Percentiles rank a stretch among this genome's conserved stretches.
phyloP scores from a whole-genome alignment of 2,888 invertebrate genomes.

The Onchidella celtica region DNA sequence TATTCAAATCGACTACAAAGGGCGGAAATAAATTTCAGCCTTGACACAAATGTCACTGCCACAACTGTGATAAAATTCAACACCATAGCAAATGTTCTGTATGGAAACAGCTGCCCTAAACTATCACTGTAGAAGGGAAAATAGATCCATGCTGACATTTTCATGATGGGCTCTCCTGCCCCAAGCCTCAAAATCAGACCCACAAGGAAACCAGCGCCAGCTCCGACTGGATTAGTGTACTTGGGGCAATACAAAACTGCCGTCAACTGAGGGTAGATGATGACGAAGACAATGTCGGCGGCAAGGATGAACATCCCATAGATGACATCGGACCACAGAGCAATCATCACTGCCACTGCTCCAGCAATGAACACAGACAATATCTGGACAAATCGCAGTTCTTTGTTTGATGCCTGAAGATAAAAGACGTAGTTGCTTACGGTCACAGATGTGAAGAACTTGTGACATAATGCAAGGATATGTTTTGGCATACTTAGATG shows the following conservation, averaged over 20 bases:
- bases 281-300: slow-evolving; percentile 71
- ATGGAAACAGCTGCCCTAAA: slow-evolving; percentile 92
- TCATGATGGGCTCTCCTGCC: slow-evolving; percentile 93
- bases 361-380: slow-evolving; percentile 59
- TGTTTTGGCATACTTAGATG: too few relatives aligned
- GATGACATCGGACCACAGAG: slow-evolving; percentile 59
- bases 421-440: too few relatives aligned
- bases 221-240: slow-evolving; percentile 63
- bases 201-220: slow-evolving; percentile 50
- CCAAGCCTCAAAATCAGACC: slow-evolving; percentile 50
- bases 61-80: slow-evolving; percentile 82
- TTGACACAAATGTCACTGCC: slow-evolving; percentile 54
- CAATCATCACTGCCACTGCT: slow-evolving; percentile 54
- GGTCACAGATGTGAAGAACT: too few relatives aligned
- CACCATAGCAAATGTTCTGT: slow-evolving; percentile 95
- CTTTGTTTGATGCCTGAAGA: slow-evolving; percentile 43
- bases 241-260: slow-evolving; percentile 56
- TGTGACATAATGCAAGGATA: too few relatives aligned
- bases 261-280: slow-evolving; percentile 70
- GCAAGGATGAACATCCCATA: slow-evolving; percentile 66
- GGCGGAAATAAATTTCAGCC: neutral
- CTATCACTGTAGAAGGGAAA: slow-evolving; percentile 84
- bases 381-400: slow-evolving; percentile 61
- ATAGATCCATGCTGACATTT: slow-evolving; percentile 90
- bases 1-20: slow-evolving; percentile 10